Evolutionary conservation across 2,113 vertebrate genomes (phyloP), one percentile per base, ranked within the genome.

Genomic region (Phrynosoma platyrhinos): DNA sequence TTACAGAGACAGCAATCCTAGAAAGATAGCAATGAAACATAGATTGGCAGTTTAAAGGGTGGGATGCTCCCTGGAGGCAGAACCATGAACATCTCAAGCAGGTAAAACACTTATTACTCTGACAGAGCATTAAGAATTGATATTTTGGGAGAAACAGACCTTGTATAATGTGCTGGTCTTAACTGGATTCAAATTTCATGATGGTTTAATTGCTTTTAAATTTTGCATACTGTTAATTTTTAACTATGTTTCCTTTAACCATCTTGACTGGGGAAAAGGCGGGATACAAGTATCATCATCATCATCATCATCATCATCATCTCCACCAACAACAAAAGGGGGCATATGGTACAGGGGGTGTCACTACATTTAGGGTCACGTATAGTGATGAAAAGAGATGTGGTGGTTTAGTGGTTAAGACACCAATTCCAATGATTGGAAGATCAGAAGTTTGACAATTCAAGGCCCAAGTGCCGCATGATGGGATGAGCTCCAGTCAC

Each of bases 1-100:
- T 98, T 98, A 90, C 99, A 99, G 83, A 99, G 96, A 87, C 98
- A 99, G 79, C 99, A 99, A 55, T 98, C 98, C 99, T 99, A 94
- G 0, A 30, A 91, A 69, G 77, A 95, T 40, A 92, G 88, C 91
- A 47, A 27, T 13, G 53, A 36, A 1, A 91, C 9, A 2, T 4
- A n/a, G 1, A 32, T 53, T 52, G n/a, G 1, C 72, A 1, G 0
- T 79, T 25, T 52, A 82, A 8, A 2, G 23, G 13, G 10, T 23
- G 23, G 23, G 0, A 53, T 52, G 25, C 42, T 53, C 76, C 13
- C 47, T 16, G 10, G 58, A 62, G 18, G 58, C 58, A 62, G 58
- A 62, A 18, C 58, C 58, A 62, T 3, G 58, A 62, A 62, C 58
- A 62, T 62, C 12, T 62, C 16, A 4, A 75, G 21, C 9, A 36